A percentile compares a stretch with the other conserved stretches of the same genome.
These are phyloP conservation scores for Actinia tenebrosa DNA, from an alignment of 64 coral and sea anemone genomes.

Conservation along the genomic window DNA sequence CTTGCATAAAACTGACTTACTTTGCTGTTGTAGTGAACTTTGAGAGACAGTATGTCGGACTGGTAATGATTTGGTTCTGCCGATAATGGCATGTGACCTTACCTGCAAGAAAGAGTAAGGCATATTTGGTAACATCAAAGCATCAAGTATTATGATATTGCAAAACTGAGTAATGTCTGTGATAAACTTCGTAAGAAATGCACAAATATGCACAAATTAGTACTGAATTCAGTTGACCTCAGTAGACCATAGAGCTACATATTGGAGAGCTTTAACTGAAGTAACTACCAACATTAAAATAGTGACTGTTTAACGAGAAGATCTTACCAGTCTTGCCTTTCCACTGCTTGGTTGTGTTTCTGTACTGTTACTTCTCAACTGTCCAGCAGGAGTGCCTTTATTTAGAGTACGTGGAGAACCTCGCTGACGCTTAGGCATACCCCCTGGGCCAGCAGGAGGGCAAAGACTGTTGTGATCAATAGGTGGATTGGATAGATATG, in stretches of 20 bases:
- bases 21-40: conserved; percentile 55
- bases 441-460: conserved; percentile 83
- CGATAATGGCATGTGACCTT: conserved; percentile 82
- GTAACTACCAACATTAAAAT: not conserved
- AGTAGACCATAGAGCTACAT: no score
- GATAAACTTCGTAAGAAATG: no score
- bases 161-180: no score
- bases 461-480: not conserved
- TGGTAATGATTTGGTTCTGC: conserved; percentile 83
- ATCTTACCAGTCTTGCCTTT: conserved; percentile 79
- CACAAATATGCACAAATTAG: no score
- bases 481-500: not conserved
- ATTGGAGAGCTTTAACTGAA: no score
- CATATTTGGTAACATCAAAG: not conserved
- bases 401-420: conserved; percentile 42
- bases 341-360: conserved; percentile 56
- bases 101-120: conserved; percentile 29
- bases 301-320: not conserved
- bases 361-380: conserved; percentile 89
- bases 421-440: conserved; percentile 48
- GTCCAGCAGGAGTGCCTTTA: conserved; percentile 69
- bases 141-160: no score
- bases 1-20: conserved; percentile 37
- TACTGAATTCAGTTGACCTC: no score
- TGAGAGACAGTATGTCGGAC: conserved; percentile 46